A percentile compares a stretch with the other conserved stretches of the same genome.
These are phyloP conservation scores for Apis dorsata DNA, from an alignment of 1,140 invertebrate species.

Conservation along the genomic window DNA sequence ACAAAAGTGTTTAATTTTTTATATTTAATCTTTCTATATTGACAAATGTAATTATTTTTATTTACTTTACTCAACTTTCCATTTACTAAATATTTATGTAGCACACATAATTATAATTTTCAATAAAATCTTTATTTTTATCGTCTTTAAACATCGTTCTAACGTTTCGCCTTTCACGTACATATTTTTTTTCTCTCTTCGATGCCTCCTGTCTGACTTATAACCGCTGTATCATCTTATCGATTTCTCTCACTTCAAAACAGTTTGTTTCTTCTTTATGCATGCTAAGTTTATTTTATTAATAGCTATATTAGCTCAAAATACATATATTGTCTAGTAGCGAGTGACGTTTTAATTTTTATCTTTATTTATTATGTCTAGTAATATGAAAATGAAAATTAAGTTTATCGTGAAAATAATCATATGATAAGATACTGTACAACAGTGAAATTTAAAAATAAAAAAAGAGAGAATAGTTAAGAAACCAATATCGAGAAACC, in stretches of 20 bases:
- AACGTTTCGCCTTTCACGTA: conserved; percentile 18
- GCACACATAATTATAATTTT: conserved; percentile 6
- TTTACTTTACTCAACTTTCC: conserved; percentile 10
- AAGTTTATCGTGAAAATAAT: neutral
- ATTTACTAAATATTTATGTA: neutral
- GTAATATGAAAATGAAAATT: neutral
- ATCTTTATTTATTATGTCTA: too few species aligned
- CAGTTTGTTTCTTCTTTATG: neutral
- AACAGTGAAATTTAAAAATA: neutral
- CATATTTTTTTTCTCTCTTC: neutral
- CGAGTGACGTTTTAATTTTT: too few species aligned
- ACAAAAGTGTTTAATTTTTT: neutral
- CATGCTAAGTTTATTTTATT: neutral
- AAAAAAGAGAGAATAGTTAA: neutral
- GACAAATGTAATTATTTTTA: neutral
- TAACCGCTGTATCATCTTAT: neutral
- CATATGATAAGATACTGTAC: neutral
- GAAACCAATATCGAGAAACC: conserved; percentile 23
- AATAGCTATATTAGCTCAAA: neutral
- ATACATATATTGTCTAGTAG: neutral
- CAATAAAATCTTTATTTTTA: conserved; percentile 8
- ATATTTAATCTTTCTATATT: neutral
- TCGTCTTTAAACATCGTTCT: neutral
- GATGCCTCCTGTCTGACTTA: neutral
- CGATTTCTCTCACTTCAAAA: conserved; percentile 24